phyloP scores from a whole-genome alignment of 2,797 vertebrate genomes.

The Aplochiton taeniatus region DNA sequence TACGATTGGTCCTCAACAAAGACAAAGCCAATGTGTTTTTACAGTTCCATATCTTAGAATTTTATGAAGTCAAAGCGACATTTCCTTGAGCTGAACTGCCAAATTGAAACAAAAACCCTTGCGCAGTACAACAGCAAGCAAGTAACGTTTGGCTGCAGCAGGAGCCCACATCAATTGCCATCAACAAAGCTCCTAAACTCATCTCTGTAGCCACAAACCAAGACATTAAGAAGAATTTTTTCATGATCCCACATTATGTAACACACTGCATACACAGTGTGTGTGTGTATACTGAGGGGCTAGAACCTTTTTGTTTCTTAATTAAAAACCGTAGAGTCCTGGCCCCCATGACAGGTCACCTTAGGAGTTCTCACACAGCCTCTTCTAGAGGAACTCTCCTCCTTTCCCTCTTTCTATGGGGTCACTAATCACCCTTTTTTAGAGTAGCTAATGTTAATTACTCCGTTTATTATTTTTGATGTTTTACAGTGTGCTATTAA shows the following conservation, averaged over 20 bases:
- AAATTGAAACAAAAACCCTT: too few relatives aligned
- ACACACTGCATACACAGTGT: background rate
- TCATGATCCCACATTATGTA: background rate
- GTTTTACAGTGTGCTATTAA: background rate
- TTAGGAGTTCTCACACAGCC: background rate
- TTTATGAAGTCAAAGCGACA: too few relatives aligned
- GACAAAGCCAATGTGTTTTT: too few relatives aligned
- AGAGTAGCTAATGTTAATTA: conserved; percentile 7
- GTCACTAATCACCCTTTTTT: background rate
- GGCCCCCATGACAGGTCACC: background rate
- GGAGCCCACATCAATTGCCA: too few relatives aligned
- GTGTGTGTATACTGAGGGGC: background rate
- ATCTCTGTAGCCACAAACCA: background rate
- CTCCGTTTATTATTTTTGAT: background rate
- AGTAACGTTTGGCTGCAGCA: too few relatives aligned
- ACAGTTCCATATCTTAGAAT: too few relatives aligned
- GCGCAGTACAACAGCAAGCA: too few relatives aligned
- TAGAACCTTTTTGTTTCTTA: background rate
- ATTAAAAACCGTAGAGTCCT: background rate
- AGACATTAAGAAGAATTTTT: background rate
- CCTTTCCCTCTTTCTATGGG: background rate
- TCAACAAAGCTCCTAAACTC: background rate
- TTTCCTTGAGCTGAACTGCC: too few relatives aligned
- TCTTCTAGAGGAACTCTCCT: background rate
- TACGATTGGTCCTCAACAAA: too few relatives aligned